Evolutionary conservation across 2,888 invertebrate genomes (phyloP), one percentile per base, ranked within the genome.

Genomic region (Galeopsomyia nigrocyanea): DNA sequence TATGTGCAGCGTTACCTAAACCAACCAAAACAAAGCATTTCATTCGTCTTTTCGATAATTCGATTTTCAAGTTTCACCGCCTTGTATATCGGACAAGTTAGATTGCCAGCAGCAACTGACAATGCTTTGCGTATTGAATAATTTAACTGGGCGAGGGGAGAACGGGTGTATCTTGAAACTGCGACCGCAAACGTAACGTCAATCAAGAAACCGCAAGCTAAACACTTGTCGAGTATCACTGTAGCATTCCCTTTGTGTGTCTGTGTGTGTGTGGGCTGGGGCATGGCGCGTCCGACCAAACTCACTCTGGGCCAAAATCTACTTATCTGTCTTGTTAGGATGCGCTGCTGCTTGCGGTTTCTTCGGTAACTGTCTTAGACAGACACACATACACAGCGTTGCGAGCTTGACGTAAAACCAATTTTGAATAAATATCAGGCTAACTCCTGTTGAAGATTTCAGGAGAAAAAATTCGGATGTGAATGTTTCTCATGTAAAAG

Each of bases 1-100:
- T 87, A 95, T 94, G 90, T 95, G 94, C 80, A 95, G 89, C 64
- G 94, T 94, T 81, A 95, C 93, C 93, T 94, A 90, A 5, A 89
- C 89, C 3, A 50, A 68, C 31, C 7, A 7, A 53, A 53, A 17
- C n/a, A 53, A 7, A 51, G 9, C 10, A 39, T 39, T 39, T 7
- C 1, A 3, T 39, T 10, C 39, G 13, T 9, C n/a, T n/a, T n/a
- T 39, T 39, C 39, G 39, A 1, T 1, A 31, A 31, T 39, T 2
- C 10, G 9, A 5, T 17, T 55, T 55, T 10, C 2, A 5, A 26
- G 26, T 5, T 2, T 26, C 5, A 26, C 5, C 26, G 26, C 21
- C 3, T 55, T 10, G 19, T 5, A 3, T 55, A 3, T 55, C 3
- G 17, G 53, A 53, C 19, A n/a, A n/a, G n/a, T n/a, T n/a, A n/a